Evolutionary conservation across 2,797 vertebrate genomes (phyloP).

Genomic region (Mormyrops attenuatus): DNA sequence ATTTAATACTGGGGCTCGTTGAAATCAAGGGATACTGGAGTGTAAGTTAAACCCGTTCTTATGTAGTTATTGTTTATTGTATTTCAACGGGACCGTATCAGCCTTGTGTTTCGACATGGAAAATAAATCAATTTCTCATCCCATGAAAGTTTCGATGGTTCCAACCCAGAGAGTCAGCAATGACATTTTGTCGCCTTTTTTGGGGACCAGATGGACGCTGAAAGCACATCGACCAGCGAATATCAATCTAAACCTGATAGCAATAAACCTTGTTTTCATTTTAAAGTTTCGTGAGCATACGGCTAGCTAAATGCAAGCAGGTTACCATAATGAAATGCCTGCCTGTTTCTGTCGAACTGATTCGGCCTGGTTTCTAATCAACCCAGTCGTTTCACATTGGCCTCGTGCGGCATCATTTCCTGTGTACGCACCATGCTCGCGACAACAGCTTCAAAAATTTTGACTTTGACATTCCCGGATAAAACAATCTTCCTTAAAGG

Average conservation of each 20-base stretch:
- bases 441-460: neutral
- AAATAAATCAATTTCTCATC: constrained; percentile 12
- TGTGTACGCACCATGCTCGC: neutral
- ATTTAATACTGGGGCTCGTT: constrained; percentile 15
- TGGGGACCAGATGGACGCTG: neutral
- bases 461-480: neutral
- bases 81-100: neutral
- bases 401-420: neutral
- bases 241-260: neutral
- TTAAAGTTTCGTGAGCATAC: neutral
- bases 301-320: neutral
- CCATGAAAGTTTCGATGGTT: neutral
- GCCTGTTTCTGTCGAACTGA: neutral
- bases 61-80: constrained; percentile 19
- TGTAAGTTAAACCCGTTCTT: constrained; percentile 3
- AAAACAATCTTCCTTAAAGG: neutral
- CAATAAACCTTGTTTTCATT: neutral
- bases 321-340: neutral
- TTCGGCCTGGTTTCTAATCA: neutral
- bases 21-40: constrained; percentile 12
- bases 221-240: neutral
- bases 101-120: neutral
- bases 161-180: neutral
- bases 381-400: neutral
- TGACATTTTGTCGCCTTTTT: neutral